Evolutionary conservation across 1,140 invertebrate genomes (phyloP).

Genomic region (Drosophila ambigua): DNA sequence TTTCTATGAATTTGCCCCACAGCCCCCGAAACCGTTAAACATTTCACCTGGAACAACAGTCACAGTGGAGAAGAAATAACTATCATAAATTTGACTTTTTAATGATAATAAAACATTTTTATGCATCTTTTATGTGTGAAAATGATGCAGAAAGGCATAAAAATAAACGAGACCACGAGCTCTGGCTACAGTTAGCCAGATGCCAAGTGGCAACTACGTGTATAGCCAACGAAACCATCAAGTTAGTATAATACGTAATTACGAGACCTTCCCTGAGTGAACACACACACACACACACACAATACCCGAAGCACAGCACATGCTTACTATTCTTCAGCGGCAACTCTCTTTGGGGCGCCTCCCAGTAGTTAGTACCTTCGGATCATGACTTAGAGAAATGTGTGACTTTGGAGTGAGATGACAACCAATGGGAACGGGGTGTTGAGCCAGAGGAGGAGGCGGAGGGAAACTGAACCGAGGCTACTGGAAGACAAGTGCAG

Average conservation of each 20-base stretch:
- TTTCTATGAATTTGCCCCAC: constrained; percentile 25
- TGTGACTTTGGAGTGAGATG: constrained; percentile 53
- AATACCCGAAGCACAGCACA: constrained; percentile 7
- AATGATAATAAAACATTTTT: constrained; percentile 76
- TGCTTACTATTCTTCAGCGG: not conserved
- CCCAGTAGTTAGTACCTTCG: constrained; percentile 27
- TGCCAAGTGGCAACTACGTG: constrained; percentile 33
- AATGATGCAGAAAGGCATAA: constrained; percentile 64
- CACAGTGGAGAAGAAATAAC: constrained; percentile 37
- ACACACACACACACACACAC: not conserved
- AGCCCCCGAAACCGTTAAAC: constrained; percentile 52
- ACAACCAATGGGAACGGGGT: constrained; percentile 48
- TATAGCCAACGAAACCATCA: constrained; percentile 17
- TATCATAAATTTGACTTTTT: constrained; percentile 78
- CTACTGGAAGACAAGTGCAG: constrained; percentile 69
- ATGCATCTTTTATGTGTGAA: constrained; percentile 78
- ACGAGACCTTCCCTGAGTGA: constrained; percentile 24
- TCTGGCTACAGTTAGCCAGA: constrained; percentile 56
- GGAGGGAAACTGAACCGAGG: constrained; percentile 41
- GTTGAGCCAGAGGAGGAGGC: constrained; percentile 3
- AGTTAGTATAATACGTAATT: constrained; percentile 71
- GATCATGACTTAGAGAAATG: constrained; percentile 67
- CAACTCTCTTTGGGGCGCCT: constrained; percentile 6
- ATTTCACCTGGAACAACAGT: constrained; percentile 55
- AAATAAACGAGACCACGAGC: constrained; percentile 48